phyloP scores from a whole-genome alignment of 2,797 vertebrate species.

The Syngnathus rostellatus region DNA sequence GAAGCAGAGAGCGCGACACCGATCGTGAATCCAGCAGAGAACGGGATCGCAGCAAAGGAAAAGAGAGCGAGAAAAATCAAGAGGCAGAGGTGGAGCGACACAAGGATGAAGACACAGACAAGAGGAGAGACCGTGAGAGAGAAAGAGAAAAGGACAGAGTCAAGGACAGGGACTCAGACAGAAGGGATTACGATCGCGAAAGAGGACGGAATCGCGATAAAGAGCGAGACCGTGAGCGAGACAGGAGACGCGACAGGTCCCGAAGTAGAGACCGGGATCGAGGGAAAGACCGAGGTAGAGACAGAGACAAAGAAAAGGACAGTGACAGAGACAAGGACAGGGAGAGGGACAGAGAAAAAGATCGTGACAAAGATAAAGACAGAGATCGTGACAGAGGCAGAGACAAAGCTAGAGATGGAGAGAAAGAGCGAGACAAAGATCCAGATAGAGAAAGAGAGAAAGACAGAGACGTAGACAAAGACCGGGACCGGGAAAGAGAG shows the following conservation, averaged over 20 bases:
- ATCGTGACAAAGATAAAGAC: slow-evolving; percentile 37
- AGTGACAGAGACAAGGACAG: slow-evolving; percentile 40
- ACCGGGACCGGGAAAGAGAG: slow-evolving; percentile 6
- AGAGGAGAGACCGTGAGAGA: slow-evolving; percentile 39
- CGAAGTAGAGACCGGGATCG: slow-evolving; percentile 38
- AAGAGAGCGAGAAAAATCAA: slow-evolving; percentile 28
- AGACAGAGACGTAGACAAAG: background rate
- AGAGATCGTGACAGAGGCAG: slow-evolving; percentile 49
- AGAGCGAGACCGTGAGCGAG: slow-evolving; percentile 35
- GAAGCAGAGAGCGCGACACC: slow-evolving; percentile 59
- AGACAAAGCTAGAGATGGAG: slow-evolving; percentile 29
- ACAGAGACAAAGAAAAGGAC: slow-evolving; percentile 41
- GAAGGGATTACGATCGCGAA: slow-evolving; percentile 42
- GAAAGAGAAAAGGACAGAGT: slow-evolving; percentile 47
- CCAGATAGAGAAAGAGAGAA: slow-evolving; percentile 31
- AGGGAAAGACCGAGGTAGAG: slow-evolving; percentile 42
- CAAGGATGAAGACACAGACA: slow-evolving; percentile 45
- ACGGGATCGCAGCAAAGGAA: slow-evolving; percentile 33
- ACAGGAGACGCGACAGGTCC: slow-evolving; percentile 38
- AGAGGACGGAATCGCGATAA: slow-evolving; percentile 48
- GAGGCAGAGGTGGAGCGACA: slow-evolving; percentile 59
- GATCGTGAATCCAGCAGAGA: slow-evolving; percentile 47
- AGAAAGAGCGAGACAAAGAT: slow-evolving; percentile 33
- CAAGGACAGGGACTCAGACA: slow-evolving; percentile 38
- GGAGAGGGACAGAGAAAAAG: slow-evolving; percentile 56